Conservation (phyloP, 2,113 vertebrate genomes). For the Haemorhous mexicanus region DNA sequence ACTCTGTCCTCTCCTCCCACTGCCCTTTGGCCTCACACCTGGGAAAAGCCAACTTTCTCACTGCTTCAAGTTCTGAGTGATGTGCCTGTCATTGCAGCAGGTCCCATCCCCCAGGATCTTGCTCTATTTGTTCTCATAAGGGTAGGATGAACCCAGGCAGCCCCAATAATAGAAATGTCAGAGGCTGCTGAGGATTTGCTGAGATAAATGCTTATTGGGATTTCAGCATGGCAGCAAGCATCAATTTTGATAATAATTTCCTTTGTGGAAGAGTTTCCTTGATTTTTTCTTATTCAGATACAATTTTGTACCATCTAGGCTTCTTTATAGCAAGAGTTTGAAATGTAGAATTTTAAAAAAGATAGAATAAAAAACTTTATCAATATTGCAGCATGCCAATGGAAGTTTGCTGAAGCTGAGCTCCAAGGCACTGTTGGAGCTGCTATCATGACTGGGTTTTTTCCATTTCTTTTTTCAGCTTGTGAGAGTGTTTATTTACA, state of each 20-base stretch:
- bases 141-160: conserved; percentile 36
- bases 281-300: background rate
- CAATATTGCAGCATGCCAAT: background rate
- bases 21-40: background rate
- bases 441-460: background rate
- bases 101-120: background rate
- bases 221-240: conserved; percentile 28
- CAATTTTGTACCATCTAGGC: background rate
- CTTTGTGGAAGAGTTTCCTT: conserved; percentile 4
- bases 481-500: background rate
- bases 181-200: background rate
- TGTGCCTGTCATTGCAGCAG: background rate
- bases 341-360: background rate
- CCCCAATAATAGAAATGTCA: conserved; percentile 61
- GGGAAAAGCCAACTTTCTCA: background rate
- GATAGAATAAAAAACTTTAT: background rate
- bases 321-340: background rate
- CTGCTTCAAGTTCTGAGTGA: background rate
- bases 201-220: conserved; percentile 52
- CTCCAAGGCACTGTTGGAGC: background rate
- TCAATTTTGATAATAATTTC: conserved; percentile 41
- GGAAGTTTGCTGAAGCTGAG: background rate
- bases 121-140: conserved; percentile 19
- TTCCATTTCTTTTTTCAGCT: background rate
- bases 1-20: background rate